Base-by-base conservation (phyloP, 2,888 invertebrate species). In the Ellobium chinense region DNA sequence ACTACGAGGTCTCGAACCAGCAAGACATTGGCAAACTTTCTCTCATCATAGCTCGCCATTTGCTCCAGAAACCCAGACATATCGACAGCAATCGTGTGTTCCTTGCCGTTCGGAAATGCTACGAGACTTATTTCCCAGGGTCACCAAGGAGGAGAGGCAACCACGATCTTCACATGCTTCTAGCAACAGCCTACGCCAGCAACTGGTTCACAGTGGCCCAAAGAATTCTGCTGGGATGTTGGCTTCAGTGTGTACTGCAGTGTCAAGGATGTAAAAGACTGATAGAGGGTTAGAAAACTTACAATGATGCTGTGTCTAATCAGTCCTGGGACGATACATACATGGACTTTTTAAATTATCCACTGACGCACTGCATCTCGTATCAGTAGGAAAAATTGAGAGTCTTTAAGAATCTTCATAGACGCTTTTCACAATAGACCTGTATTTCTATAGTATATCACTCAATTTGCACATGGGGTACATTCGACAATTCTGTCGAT, bases 161-260 rank as follows among this genome's bases (percentile, higher is more conserved):
- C 75, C 87, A 90, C 69, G 91, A 91, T 68, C 88, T 91, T 0
- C 91, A 91, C 82, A 91, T 92, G 91, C 86, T 92, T 18, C 78
- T 92, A 27, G 91, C 92, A n/a, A 91, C 90, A 3, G 88, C 91
- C 5, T 89, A 88, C 63, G 91, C 91, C 36, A 88, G 91, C 80
- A 89, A 91, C 78, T 92, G 92, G 92, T 92, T 92, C 82, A 82
- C 86, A 5, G 85, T 88, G 14, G 80, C 83, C 31, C 90, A 91
- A 74, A 83, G 89, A 46, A 81, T 87, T 7, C 86, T 85, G 12
- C 81, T 91, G 34, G 86, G 88, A 31, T 87, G 87, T 80, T 92
- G 91, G 91, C 80, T 92, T 36, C 90, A 90, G 76, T 68, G 58
- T 60, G 60, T 77, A 12, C 58, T 56, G 21, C 46, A 46, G 29